Percentiles rank a stretch among this genome's conserved stretches.
Evolutionary conservation across 2,113 vertebrate species (phyloP).

Genomic region (Polypterus senegalus): DNA sequence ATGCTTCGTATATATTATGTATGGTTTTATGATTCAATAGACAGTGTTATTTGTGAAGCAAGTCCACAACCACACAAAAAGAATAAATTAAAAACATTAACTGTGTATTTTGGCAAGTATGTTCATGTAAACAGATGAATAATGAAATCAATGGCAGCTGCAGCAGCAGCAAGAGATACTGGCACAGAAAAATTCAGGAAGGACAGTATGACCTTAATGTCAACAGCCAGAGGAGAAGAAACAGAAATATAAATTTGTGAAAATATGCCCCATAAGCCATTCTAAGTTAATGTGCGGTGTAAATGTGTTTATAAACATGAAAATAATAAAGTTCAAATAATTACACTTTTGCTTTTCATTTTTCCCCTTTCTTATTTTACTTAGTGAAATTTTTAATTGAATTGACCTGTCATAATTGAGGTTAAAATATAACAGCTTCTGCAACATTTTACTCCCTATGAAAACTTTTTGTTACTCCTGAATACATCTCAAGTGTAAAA

Average conservation of each 20-base stretch:
- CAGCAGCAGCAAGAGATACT: too few relatives aligned
- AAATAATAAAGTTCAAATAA: background rate
- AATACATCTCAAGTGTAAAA: too few relatives aligned
- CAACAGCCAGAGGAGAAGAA: background rate
- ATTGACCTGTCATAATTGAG: constrained; percentile 5
- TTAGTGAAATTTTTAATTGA: background rate
- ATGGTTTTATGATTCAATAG: too few relatives aligned
- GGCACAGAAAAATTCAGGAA: background rate
- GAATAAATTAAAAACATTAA: too few relatives aligned
- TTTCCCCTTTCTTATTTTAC: background rate
- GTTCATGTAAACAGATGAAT: too few relatives aligned
- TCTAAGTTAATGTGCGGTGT: background rate
- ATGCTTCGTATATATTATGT: too few relatives aligned
- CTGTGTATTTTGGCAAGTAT: too few relatives aligned
- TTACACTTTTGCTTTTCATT: background rate
- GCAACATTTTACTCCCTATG: too few relatives aligned
- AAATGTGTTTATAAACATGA: background rate
- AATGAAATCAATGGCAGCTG: too few relatives aligned
- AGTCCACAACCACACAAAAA: too few relatives aligned
- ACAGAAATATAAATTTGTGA: constrained; percentile 1
- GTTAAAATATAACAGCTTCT: background rate
- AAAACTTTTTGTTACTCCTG: too few relatives aligned
- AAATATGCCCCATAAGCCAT: background rate
- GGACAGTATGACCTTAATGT: background rate
- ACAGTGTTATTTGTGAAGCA: too few relatives aligned